Base-by-base conservation (phyloP, 64 coral and sea anemone species). In the Acropora yongei region DNA sequence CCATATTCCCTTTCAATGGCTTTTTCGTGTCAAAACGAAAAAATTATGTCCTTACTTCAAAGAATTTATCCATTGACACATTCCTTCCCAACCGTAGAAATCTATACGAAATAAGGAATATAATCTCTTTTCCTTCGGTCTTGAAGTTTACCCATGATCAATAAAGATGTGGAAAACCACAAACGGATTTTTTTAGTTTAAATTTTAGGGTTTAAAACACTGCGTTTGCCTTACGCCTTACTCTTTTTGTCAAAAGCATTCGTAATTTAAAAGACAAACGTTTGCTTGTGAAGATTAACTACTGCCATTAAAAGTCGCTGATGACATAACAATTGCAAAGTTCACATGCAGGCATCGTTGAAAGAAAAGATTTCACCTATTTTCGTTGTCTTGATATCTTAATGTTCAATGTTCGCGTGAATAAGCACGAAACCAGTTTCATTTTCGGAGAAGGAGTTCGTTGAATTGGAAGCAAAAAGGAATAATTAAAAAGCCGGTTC, bases 341-440 rank as follows among this genome's bases (percentile, higher is more conserved):
- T 30, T 30, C 30, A 30, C 30, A 30, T 30, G 30, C 30, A 30
- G 30, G 0, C 30, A 30, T 30, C 30, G 30, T 30, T 30, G 30
- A 30, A 30, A 30, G 30, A 30, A 30, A 30, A 30, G 30, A 30
- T 30, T 30, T 30, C 30, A 30, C 30, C 7, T 41, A 77, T 77
- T 77, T 44, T 10, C 43, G 43, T 77, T 77, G 3, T 44, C 47
- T 30, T 30, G 30, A 30, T 30, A 30, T 30, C 30, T 4, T 51
- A n/a, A 80, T 76, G 39, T 44, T 76, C 44, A 80, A 53, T n/a
- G 30, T n/a, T 66, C 78, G 50, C 57, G 47, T 80, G 48, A 20
- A 80, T 80, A 53, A 18, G 18, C n/a, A 83, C 41, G 17, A 16
- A 85, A 85, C 68, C 44, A 58, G 48, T 63, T 49, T 66, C 72